Conservation (phyloP, 2,888 invertebrate genomes). For the Epinotia ramella region DNA sequence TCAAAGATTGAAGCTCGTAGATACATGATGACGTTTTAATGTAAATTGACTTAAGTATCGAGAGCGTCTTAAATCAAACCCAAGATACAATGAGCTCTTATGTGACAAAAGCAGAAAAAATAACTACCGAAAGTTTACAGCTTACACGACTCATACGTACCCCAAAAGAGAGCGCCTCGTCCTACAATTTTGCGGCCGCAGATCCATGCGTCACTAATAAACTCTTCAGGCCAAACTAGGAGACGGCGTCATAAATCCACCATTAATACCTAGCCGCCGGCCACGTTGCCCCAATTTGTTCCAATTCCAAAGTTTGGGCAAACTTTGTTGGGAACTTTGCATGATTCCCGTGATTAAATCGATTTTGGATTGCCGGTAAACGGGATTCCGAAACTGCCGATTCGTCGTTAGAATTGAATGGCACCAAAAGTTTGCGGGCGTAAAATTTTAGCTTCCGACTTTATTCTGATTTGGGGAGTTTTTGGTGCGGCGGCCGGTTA, state of each 20-base stretch:
- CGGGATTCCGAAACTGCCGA: slow-evolving; percentile 77
- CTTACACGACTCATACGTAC: background rate
- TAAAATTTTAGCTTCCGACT: slow-evolving; percentile 71
- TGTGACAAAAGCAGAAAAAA: background rate
- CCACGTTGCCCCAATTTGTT: slow-evolving; percentile 81
- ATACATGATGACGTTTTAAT: no score
- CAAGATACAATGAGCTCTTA: no score
- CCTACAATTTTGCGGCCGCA: slow-evolving; percentile 14
- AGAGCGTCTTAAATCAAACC: no score
- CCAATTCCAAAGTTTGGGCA: slow-evolving; percentile 79
- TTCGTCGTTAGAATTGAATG: slow-evolving; percentile 76
- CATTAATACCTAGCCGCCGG: slow-evolving; percentile 79
- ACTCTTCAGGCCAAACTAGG: slow-evolving; percentile 53
- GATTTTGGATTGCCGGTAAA: slow-evolving; percentile 80
- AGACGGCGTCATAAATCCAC: slow-evolving; percentile 73
- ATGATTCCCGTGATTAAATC: slow-evolving; percentile 83
- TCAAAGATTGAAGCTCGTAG: no score
- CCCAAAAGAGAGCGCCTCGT: background rate
- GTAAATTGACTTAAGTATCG: no score
- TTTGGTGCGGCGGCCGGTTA: slow-evolving; percentile 51
- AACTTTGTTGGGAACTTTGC: slow-evolving; percentile 80
- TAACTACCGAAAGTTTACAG: slow-evolving; percentile 24
- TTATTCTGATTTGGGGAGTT: slow-evolving; percentile 62
- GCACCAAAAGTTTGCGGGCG: slow-evolving; percentile 69
- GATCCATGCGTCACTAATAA: slow-evolving; percentile 41